Conservation (phyloP, 1,140 invertebrate species). For the Caenorhabditis briggsae region DNA sequence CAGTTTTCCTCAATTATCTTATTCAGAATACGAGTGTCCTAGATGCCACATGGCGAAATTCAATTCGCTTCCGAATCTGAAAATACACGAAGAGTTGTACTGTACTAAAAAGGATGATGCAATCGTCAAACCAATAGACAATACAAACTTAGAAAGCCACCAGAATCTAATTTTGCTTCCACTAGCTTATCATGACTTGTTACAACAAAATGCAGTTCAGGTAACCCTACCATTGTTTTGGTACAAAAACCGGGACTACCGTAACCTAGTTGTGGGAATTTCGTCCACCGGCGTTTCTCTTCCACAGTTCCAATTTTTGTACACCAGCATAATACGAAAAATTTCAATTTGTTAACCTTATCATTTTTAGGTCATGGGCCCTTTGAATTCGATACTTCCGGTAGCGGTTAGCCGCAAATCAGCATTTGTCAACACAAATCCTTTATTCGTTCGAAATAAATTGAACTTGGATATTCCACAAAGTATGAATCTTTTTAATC, state of each 20-base stretch:
- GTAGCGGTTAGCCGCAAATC: conserved; percentile 1
- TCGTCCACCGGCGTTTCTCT: too few relatives aligned
- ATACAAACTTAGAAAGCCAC: background rate
- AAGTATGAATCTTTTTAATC: background rate
- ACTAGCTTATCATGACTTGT: conserved; percentile 9
- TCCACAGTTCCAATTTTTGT: too few relatives aligned
- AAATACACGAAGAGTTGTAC: conserved; percentile 17
- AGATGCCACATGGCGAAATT: conserved; percentile 27
- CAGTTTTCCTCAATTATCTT: background rate
- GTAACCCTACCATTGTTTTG: background rate
- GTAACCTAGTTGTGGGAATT: too few relatives aligned
- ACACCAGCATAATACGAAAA: too few relatives aligned
- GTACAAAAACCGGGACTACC: too few relatives aligned
- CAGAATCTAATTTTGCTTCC: conserved; percentile 12
- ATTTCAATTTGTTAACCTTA: background rate
- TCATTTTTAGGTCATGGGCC: conserved; percentile 14
- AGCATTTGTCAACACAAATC: background rate
- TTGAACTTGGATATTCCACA: background rate
- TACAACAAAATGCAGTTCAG: conserved; percentile 14
- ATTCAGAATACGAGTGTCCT: conserved; percentile 8
- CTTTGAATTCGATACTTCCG: background rate
- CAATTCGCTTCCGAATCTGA: background rate
- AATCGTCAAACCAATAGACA: background rate
- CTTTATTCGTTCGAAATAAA: background rate
- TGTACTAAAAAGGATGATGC: background rate